Evolutionary conservation across 1,140 invertebrate species (phyloP), one percentile per base, ranked within the genome.

Genomic region (Cephus cinctus): DNA sequence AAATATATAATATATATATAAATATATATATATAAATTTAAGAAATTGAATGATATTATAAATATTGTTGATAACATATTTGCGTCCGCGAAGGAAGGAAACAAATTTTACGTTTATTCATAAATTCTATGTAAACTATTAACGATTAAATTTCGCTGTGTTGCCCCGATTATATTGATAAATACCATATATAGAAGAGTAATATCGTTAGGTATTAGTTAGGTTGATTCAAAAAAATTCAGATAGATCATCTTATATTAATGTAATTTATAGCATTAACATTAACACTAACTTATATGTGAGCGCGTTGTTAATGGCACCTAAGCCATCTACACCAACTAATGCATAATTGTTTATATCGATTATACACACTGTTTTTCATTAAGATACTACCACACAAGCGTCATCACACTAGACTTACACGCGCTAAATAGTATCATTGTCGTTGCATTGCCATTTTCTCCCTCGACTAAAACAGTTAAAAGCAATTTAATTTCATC

Each of bases 11-110:
- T 32, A 55, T 39, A 48, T 51, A 18, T 30, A 50, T 36, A 43
- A 54, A 51, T 50, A 44, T 39, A 42, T 31, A 36, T 43, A 53
- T 19, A 50, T 40, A 61, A 43, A 46, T 31, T n/a, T n/a, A 58
- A 50, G 47, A 61, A 30, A 57, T 51, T 43, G 48, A 56, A 62
- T 59, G 49, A 63, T 59, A 64, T 62, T 65, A 61, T 67, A 65
- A 63, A 69, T 52, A 71, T 69, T 70, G 63, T 73, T 71, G 58
- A 65, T 48, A 60, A 67, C 63, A 68, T 64, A 69, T 63, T 74
- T 71, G 58, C 70, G 67, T 74, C 69, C 69, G 67, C 56, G 51
- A 56, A 59, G 45, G 36, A 46, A 52, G 54, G 62, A 41, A 48
- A 49, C 31, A 44, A 40, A 46, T 54, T 62, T 66, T 61, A 63